Base-by-base conservation (phyloP, 2,113 vertebrate species). In the Tragulus kanchil region DNA sequence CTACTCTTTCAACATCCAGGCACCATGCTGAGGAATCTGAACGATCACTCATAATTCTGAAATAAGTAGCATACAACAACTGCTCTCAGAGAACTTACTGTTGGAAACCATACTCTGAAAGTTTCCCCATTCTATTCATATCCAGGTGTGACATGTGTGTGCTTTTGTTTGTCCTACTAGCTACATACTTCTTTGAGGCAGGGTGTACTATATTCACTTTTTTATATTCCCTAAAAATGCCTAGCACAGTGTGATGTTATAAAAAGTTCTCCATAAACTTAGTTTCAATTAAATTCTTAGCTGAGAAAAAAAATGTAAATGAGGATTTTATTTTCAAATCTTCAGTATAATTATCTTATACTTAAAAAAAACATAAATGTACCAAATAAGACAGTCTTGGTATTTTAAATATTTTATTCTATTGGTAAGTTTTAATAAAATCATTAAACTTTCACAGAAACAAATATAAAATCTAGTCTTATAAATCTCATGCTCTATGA, bases 391-490 rank as follows among this genome's bases (percentile, higher is more conserved):
- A 93, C 4, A 86, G 52, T 21, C 90, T 92, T 69, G 88, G 67
- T 69, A 92, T 67, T 92, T 90, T 61, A 95, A 93, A 79, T 93
- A 88, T 93, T 88, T 95, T 31, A 58, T 61, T 86, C 83, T 54
- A 85, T 77, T 86, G 36, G 16, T 93, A 84, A 83, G 17, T 54
- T 82, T 82, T 59, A 88, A 85, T 83, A 79, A 86, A 78, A 81
- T 13, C 82, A 54, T 62, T 79, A 93, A 75, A n/a, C 59, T 96
- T 93, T 89, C 21, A 89, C 64, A 21, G 52, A 96, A 95, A 92
- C 15, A 91, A 91, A 65, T 85, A 88, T 58, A 73, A 97, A 96
- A 82, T 67, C 10, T 85, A 67, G 92, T 48, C 8, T 73, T 71
- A 95, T 86, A 88, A 94, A 90, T 89, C n/a, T 85, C 62, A 97